These are phyloP conservation scores for Pygoscelis adeliae DNA, from an alignment of 2,113 vertebrate species.

Conservation along the genomic window DNA sequence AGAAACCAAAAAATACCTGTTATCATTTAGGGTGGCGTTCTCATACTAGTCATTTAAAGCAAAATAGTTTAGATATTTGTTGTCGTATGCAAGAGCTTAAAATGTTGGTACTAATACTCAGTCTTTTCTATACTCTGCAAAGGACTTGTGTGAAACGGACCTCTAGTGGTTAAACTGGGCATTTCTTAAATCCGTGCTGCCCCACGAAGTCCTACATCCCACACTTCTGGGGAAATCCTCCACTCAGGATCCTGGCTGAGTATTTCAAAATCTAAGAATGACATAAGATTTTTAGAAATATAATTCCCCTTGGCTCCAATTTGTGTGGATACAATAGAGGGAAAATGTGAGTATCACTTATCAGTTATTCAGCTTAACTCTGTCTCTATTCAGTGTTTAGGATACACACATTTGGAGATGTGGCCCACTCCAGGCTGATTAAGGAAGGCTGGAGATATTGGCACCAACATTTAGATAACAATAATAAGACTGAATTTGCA, in stretches of 20 bases:
- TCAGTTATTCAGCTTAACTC: not conserved
- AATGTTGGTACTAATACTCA: not conserved
- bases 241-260: not conserved
- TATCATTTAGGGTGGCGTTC: not conserved
- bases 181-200: not conserved
- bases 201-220: rapidly evolving
- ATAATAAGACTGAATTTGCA: not conserved
- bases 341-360: not conserved
- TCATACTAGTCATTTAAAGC: not conserved
- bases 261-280: not conserved
- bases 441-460: not conserved
- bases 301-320: not conserved
- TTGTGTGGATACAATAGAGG: not conserved
- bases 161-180: not conserved
- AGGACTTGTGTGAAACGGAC: not conserved
- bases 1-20: not conserved
- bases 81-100: not conserved
- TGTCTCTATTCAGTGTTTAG: not conserved
- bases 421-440: not conserved
- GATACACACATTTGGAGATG: not conserved
- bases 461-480: not conserved
- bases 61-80: not conserved
- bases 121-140: not conserved
- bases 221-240: rapidly evolving
- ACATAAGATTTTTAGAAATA: not conserved